These are phyloP conservation scores for Nymphicus hollandicus DNA, from an alignment of 2,113 vertebrate genomes.

Conservation along the genomic window DNA sequence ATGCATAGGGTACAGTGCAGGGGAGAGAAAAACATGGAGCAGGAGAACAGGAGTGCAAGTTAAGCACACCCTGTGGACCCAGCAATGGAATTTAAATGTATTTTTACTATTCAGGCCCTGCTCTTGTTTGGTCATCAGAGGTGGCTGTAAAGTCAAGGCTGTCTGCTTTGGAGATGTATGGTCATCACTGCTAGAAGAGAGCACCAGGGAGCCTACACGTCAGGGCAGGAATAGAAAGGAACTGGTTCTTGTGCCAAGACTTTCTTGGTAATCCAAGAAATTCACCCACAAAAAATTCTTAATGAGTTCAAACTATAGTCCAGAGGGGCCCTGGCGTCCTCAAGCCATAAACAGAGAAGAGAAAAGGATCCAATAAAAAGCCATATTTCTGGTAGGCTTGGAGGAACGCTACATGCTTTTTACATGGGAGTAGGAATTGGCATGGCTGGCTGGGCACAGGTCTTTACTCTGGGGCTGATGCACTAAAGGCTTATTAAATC, in stretches of 20 bases:
- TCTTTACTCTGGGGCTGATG: background rate
- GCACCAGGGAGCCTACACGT: background rate
- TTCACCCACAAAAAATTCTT: background rate
- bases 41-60: background rate
- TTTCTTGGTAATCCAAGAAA: conserved; percentile 36
- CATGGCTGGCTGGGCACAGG: background rate
- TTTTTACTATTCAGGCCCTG: background rate
- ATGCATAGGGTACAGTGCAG: background rate
- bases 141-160: background rate
- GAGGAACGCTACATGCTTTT: background rate
- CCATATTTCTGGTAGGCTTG: background rate
- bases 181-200: background rate
- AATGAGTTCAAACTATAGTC: background rate
- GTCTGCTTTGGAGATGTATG: background rate
- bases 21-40: background rate
- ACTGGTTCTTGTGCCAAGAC: background rate
- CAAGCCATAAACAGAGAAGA: background rate
- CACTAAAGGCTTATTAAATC: background rate
- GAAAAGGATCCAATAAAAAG: conserved; percentile 27
- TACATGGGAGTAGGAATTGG: background rate
- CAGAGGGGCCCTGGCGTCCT: background rate
- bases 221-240: background rate
- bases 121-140: background rate
- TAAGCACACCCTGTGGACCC: background rate
- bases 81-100: background rate